These are phyloP conservation scores for Toxostoma redivivum DNA, from an alignment of 2,113 vertebrate species.

Conservation along the genomic window DNA sequence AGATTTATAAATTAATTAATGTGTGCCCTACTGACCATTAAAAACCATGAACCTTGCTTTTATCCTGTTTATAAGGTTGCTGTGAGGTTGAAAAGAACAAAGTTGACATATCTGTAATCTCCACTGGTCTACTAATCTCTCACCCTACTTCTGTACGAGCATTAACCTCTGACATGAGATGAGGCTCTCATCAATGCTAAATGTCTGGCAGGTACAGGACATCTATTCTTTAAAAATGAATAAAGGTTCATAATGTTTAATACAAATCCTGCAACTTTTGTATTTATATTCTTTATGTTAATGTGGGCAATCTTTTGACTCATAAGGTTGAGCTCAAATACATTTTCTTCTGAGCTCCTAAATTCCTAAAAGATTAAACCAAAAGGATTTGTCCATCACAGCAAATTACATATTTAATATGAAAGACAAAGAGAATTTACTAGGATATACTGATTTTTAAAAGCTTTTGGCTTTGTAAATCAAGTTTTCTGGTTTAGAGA, in stretches of 20 bases:
- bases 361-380: conserved; percentile 46
- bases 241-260: neutral
- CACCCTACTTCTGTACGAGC: neutral
- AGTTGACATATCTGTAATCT: conserved; percentile 30
- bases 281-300: conserved; percentile 51
- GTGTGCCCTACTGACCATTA: neutral
- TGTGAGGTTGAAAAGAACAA: neutral
- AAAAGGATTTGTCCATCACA: conserved; percentile 40
- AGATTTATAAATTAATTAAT: neutral
- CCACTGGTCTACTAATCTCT: neutral
- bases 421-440: conserved; percentile 54
- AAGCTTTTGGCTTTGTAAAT: conserved; percentile 17
- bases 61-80: neutral
- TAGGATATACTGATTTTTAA: conserved; percentile 29
- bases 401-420: conserved; percentile 59
- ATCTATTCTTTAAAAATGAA: conserved; percentile 36
- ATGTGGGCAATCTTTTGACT: conserved; percentile 30
- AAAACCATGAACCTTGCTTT: conserved; percentile 18
- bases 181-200: neutral
- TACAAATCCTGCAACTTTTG: conserved; percentile 21
- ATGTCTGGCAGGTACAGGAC: neutral
- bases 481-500: neutral
- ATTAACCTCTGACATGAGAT: neutral
- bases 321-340: conserved; percentile 17
- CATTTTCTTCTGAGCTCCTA: conserved; percentile 27